Base-by-base conservation (phyloP, 2,113 vertebrate species). In the Scomber scombrus region DNA sequence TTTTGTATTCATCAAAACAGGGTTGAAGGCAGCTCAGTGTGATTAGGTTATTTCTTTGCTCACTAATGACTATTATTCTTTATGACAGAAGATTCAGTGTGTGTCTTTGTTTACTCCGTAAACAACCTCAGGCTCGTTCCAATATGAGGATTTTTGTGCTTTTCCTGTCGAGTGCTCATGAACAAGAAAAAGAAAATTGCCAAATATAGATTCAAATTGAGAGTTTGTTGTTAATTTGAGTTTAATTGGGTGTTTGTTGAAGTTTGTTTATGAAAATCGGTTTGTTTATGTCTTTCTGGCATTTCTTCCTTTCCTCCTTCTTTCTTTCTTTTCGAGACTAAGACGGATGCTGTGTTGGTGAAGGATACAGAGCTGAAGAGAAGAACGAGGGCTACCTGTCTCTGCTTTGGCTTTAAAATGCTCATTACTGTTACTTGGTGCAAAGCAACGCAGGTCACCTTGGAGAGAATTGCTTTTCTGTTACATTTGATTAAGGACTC, bases 381-480 rank as follows among this genome's bases (percentile, higher is more conserved):
- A 80, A 46, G 70, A 67, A 62, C 31, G 54, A 86, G 85, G 78
- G 76, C 77, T 84, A 90, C 86, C 84, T 85, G 88, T 85, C 86
- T 78, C 76, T 47, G 60, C 61, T 71, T 47, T 66, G 78, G 74
- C 80, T 79, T 84, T 88, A 82, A 89, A 90, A 79, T 71, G 86
- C 83, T 93, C 87, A 92, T 92, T 92, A 92, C 68, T 54, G 61
- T 82, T 86, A 86, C 72, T 81, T 55, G 82, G 82, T 80, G 90
- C 85, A 69, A 88, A 81, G 91, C 91, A 81, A 56, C 43, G 15
- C 40, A 56, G 91, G 91, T 94, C 92, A 94, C 93, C 91, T 92
- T 95, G 92, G 68, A 50, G 81, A 87, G 88, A 89, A 92, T 93
- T 93, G 91, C 93, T 92, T 92, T 91, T 88, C 91, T 92, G 91